Evolutionary conservation across 2,113 vertebrate genomes (phyloP).

Genomic region (Andinoacara biseriatus): DNA sequence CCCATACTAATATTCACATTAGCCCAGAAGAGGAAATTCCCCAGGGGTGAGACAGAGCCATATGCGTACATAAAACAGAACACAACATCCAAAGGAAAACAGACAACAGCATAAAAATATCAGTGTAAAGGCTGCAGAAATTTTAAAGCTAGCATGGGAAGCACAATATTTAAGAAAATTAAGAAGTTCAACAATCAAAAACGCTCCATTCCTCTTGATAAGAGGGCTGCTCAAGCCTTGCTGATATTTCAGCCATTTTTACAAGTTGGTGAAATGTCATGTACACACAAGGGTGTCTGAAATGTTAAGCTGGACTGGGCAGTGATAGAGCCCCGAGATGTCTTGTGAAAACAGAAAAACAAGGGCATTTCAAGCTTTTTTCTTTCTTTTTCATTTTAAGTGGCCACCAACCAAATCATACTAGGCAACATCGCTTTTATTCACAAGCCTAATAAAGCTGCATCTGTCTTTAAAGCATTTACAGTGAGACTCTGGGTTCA

Average conservation of each 20-base stretch:
- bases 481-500: slow-evolving; percentile 59
- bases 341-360: slow-evolving; percentile 8
- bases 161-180: neutral
- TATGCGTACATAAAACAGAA: slow-evolving; percentile 62
- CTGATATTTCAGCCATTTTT: slow-evolving; percentile 7
- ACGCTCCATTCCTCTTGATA: neutral
- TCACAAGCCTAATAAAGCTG: slow-evolving; percentile 74
- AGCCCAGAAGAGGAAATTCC: slow-evolving; percentile 73
- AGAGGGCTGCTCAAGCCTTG: neutral
- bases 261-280: slow-evolving; percentile 44
- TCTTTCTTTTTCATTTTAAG: neutral
- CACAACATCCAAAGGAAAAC: slow-evolving; percentile 39
- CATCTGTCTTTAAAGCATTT: slow-evolving; percentile 72
- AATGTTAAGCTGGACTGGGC: slow-evolving; percentile 18
- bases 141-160: neutral
- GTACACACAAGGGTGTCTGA: slow-evolving; percentile 25
- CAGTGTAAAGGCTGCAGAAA: slow-evolving; percentile 9
- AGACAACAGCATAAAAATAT: slow-evolving; percentile 19
- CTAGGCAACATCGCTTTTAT: slow-evolving; percentile 52
- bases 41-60: slow-evolving; percentile 69
- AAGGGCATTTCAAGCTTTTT: slow-evolving; percentile 13
- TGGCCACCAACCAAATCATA: slow-evolving; percentile 38
- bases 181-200: neutral
- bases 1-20: slow-evolving; percentile 80
- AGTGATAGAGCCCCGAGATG: slow-evolving; percentile 7